Evolutionary conservation across 1,140 invertebrate species (phyloP), one percentile per base, ranked within the genome.

Genomic region (Hylyphantes graminicola): DNA sequence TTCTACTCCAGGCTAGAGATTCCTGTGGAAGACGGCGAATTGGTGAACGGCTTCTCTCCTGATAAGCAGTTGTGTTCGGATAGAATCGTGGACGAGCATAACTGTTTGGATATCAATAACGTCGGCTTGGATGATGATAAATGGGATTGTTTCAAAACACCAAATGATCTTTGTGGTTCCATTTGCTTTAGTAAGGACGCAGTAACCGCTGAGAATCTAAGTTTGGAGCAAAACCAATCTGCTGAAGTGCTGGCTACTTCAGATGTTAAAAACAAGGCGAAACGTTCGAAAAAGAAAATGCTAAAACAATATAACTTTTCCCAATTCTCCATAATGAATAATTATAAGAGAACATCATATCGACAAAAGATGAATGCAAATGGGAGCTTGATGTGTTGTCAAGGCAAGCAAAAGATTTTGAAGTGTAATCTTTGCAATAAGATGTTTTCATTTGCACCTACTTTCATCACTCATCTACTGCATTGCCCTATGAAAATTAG

Each of bases 301-400:
- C n/a, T 76, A 8, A 76, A 61, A 64, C 50, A 76, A 50, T 63
- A 76, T 50, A 64, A 76, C 35, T 76, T 64, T 64, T 50, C 57
- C 53, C n/a, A 57, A 51, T 51, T 64, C 2, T 35, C 35, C 35
- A 35, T 35, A 35, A 35, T 35, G 35, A 35, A 35, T 35, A 50
- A 76, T 63, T 13, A 50, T 51, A 64, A 51, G 12, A 35, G 67
- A 57, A 59, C 54, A 55, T 68, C 77, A 0, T 68, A 57, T 57
- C 51, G 67, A n/a, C 64, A 80, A 21, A 76, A 80, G 21, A 19
- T 65, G n/a, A 65, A 51, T 78, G 61, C 63, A 12, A 91, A 12
- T 93, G 93, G 61, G 92, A 94, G 50, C 21, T 74, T 77, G 57
- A 15, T 48, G 8, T 73, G 54, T 57, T 65, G 19, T 35, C 55